Percentiles rank a stretch among this genome's conserved stretches.
Evolutionary conservation across 2,888 invertebrate species (phyloP).

Genomic region (Aporophyla lueneburgensis): DNA sequence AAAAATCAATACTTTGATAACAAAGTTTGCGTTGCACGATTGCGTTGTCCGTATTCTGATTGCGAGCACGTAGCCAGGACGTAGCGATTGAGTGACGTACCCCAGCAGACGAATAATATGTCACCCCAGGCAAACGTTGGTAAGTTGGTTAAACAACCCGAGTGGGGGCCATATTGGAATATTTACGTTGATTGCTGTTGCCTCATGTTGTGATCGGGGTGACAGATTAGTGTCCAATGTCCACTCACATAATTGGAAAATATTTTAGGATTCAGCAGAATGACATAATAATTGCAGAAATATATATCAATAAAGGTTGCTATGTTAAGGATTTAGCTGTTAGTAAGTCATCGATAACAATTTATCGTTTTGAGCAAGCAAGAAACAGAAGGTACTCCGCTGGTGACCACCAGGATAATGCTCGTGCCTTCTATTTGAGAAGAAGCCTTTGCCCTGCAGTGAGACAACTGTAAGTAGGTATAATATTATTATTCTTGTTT

Average conservation of each 20-base stretch:
- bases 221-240: slow-evolving; percentile 34
- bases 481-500: too few species aligned
- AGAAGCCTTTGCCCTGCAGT: too few species aligned
- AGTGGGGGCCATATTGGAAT: slow-evolving; percentile 59
- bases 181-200: slow-evolving; percentile 59
- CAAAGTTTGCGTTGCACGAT: slow-evolving; percentile 68
- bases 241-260: background rate
- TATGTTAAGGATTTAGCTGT: background rate
- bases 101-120: slow-evolving; percentile 80
- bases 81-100: slow-evolving; percentile 86
- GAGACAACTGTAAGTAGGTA: too few species aligned
- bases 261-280: background rate
- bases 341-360: background rate
- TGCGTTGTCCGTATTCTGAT: slow-evolving; percentile 72
- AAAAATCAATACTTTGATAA: slow-evolving; percentile 70
- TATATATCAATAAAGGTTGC: background rate
- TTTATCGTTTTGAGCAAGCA: too few species aligned
- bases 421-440: too few species aligned
- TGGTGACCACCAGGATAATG: too few species aligned
- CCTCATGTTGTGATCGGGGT: slow-evolving; percentile 44
- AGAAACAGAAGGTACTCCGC: too few species aligned
- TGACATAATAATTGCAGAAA: background rate
- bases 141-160: slow-evolving; percentile 68
- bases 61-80: slow-evolving; percentile 87
- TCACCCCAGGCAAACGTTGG: slow-evolving; percentile 70